A percentile compares a stretch with the other conserved stretches of the same genome.
These are phyloP conservation scores for Aldrovandia affinis DNA, from an alignment of 2,797 vertebrate genomes.

Conservation along the genomic window DNA sequence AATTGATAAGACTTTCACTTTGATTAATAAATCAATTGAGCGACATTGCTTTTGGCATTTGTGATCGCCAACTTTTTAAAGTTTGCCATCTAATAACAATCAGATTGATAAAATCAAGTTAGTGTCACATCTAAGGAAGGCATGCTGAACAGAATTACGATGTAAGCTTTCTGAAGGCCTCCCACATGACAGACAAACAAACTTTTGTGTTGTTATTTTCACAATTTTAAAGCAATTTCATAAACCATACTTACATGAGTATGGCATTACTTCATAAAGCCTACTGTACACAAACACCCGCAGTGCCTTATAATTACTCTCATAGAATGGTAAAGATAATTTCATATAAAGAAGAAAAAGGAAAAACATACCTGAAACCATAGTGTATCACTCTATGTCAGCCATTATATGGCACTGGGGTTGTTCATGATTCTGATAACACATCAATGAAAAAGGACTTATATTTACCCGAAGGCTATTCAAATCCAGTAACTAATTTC, in stretches of 20 bases:
- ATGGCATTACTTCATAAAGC: neutral
- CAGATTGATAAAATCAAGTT: neutral
- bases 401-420: no score
- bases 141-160: neutral
- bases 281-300: neutral
- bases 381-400: neutral
- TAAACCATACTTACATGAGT: neutral
- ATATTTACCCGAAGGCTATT: neutral
- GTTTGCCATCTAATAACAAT: neutral
- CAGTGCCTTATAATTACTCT: neutral
- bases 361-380: neutral
- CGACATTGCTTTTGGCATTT: neutral
- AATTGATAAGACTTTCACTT: neutral
- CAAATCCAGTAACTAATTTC: neutral
- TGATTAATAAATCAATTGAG: neutral
- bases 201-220: neutral
- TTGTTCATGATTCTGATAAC: neutral
- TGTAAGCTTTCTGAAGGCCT: neutral
- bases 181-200: neutral
- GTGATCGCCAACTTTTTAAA: neutral
- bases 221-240: neutral
- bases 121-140: neutral
- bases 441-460: neutral
- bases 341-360: neutral
- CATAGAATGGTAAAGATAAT: neutral